Conservation (phyloP, 2,888 invertebrate genomes). For the Amaurobius ferox region DNA sequence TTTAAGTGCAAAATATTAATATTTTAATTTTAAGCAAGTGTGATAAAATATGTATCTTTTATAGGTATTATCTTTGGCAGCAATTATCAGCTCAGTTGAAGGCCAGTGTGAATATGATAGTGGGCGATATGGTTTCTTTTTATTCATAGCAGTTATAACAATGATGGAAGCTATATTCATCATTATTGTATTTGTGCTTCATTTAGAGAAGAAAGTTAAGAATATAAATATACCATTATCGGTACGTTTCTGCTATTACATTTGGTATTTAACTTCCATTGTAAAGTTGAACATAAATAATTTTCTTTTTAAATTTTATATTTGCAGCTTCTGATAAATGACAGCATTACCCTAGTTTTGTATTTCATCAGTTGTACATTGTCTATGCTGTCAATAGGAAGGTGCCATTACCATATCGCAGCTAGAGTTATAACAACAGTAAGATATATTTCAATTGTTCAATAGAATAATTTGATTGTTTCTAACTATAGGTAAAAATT, state of each 20-base stretch:
- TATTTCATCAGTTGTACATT: slow-evolving; percentile 42
- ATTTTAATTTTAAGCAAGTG: no score
- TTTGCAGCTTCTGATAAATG: slow-evolving; percentile 57
- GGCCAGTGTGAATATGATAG: slow-evolving; percentile 38
- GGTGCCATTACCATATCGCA: slow-evolving; percentile 18
- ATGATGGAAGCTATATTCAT: slow-evolving; percentile 44
- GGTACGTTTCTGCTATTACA: slow-evolving; percentile 25
- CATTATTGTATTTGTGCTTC: slow-evolving; percentile 27
- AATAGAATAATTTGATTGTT: no score
- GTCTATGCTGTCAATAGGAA: slow-evolving; percentile 46
- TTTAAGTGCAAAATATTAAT: no score
- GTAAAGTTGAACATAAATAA: no score
- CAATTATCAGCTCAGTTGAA: slow-evolving; percentile 37
- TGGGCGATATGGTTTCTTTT: slow-evolving; percentile 32
- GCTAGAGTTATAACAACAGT: slow-evolving; percentile 38
- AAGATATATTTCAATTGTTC: neutral
- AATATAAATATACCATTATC: slow-evolving; percentile 32
- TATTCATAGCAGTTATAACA: slow-evolving; percentile 36
- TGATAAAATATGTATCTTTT: no score
- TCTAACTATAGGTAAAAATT: no score
- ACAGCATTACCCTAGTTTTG: slow-evolving; percentile 35
- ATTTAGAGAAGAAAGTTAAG: slow-evolving; percentile 28
- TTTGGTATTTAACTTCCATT: neutral
- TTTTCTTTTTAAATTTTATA: neutral
- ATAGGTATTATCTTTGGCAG: slow-evolving; percentile 38